These are phyloP conservation scores for Phalacrocorax pelagicus DNA, from an alignment of 2,113 vertebrate species.

Conservation along the genomic window DNA sequence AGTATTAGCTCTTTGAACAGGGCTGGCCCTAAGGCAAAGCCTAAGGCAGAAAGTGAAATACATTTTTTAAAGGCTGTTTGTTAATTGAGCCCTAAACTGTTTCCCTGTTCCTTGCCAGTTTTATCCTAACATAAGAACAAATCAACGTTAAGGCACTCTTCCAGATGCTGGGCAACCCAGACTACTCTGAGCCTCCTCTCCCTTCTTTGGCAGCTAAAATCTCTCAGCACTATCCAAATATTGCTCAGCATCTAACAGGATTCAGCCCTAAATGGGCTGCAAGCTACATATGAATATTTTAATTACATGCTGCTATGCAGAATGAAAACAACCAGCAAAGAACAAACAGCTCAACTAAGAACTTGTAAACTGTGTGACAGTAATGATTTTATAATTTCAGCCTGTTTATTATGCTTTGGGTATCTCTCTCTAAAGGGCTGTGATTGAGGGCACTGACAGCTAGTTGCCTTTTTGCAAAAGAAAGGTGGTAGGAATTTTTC, in stretches of 20 bases:
- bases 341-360: neutral
- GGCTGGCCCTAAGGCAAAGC: conserved; percentile 49
- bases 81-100: conserved; percentile 51
- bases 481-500: neutral
- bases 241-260: neutral
- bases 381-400: neutral
- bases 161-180: conserved; percentile 10
- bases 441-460: neutral
- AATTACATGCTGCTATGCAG: neutral
- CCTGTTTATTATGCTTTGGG: neutral
- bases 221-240: neutral
- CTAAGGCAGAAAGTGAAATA: conserved; percentile 45
- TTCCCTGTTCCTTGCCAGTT: conserved; percentile 30
- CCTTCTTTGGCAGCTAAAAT: neutral
- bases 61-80: conserved; percentile 52
- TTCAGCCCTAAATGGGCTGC: neutral
- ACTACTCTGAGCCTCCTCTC: neutral
- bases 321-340: conserved; percentile 15
- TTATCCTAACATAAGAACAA: conserved; percentile 46
- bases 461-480: neutral
- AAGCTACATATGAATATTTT: conserved; percentile 26
- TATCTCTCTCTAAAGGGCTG: neutral
- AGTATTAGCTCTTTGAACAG: conserved; percentile 15
- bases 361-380: neutral
- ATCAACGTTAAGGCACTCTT: conserved; percentile 1